These are phyloP conservation scores for Syngnathus acus DNA, from an alignment of 2,797 vertebrate species.

Conservation along the genomic window DNA sequence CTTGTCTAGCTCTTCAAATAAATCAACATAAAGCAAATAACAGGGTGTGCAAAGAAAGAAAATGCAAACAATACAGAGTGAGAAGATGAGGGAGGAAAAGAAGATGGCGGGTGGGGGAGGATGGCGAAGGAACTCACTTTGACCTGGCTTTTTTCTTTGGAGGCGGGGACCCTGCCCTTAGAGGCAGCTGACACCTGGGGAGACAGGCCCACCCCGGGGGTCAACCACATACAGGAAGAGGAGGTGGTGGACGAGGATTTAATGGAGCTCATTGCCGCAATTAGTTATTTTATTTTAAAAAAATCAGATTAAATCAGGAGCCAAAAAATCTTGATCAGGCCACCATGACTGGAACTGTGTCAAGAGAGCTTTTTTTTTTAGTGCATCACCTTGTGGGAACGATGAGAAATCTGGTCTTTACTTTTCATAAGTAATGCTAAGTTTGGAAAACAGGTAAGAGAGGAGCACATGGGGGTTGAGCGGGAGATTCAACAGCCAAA, in stretches of 20 bases:
- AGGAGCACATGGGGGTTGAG: neutral
- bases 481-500: neutral
- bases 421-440: neutral
- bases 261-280: neutral
- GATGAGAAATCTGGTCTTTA: neutral
- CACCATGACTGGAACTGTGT: neutral
- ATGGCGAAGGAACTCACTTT: slow-evolving; percentile 70
- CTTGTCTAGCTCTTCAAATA: neutral
- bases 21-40: neutral
- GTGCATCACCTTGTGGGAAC: too few species aligned
- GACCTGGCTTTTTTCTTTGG: slow-evolving; percentile 70
- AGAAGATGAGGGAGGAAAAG: neutral
- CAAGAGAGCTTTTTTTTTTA: neutral
- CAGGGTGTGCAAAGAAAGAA: neutral
- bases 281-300: neutral
- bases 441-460: neutral
- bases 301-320: too few species aligned
- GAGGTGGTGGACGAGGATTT: neutral
- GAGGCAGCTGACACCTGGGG: slow-evolving; percentile 63
- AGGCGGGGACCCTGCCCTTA: slow-evolving; percentile 54
- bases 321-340: too few species aligned
- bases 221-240: slow-evolving; percentile 34
- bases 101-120: slow-evolving; percentile 14
- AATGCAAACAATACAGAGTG: slow-evolving; percentile 1
- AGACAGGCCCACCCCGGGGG: slow-evolving; percentile 54